phyloP scores from a whole-genome alignment of 2,888 invertebrate species.

The Tetanocera ferruginea region DNA sequence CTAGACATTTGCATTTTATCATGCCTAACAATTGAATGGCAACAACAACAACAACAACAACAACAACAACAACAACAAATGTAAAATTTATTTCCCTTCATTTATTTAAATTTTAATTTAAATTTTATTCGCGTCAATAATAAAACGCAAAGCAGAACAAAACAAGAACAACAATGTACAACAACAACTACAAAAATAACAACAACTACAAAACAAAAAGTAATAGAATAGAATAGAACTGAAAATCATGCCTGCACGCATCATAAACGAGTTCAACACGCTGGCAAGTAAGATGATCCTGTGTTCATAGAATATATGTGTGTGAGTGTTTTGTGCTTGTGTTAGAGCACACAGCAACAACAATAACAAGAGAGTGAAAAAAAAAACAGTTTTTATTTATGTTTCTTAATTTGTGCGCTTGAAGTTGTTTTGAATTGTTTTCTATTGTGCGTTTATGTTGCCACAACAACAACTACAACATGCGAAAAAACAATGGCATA shows the following conservation, averaged over 20 bases:
- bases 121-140: slow-evolving; percentile 63
- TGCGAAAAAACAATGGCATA: neutral
- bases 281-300: slow-evolving; percentile 27
- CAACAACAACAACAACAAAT: slow-evolving; percentile 26
- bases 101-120: slow-evolving; percentile 64
- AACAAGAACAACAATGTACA: neutral
- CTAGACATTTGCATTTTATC: neutral
- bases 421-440: slow-evolving; percentile 29
- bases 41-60: slow-evolving; percentile 30
- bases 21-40: neutral
- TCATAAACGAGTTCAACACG: slow-evolving; percentile 51
- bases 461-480: neutral
- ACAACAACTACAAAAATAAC: slow-evolving; percentile 6
- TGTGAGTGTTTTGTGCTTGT: neutral
- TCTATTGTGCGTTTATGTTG: slow-evolving; percentile 5
- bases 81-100: slow-evolving; percentile 44
- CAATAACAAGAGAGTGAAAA: neutral
- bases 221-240: neutral
- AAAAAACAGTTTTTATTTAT: slow-evolving; percentile 23
- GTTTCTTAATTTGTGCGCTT: slow-evolving; percentile 28
- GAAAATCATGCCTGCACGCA: slow-evolving; percentile 56
- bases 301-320: slow-evolving; percentile 37
- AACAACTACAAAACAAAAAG: neutral
- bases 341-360: neutral
- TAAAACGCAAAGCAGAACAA: slow-evolving; percentile 49